phyloP scores from a whole-genome alignment of 2,797 vertebrate genomes.

The Champsocephalus esox region DNA sequence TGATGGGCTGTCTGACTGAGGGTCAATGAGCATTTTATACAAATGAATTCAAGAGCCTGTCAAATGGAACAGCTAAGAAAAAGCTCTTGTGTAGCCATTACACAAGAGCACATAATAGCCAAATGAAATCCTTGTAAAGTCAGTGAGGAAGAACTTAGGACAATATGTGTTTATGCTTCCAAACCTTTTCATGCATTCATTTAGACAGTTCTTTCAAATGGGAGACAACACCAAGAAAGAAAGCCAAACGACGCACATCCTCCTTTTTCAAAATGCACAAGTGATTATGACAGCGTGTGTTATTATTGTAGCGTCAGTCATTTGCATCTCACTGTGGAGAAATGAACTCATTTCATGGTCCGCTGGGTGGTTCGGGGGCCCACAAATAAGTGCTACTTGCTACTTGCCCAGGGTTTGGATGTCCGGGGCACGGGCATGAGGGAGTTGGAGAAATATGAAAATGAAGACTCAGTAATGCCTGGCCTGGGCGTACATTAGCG shows the following conservation, averaged over 20 bases:
- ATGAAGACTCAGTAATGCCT: slow-evolving; percentile 57
- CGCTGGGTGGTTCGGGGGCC: slow-evolving; percentile 61
- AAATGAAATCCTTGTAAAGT: slow-evolving; percentile 51
- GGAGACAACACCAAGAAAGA: slow-evolving; percentile 38
- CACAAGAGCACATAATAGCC: slow-evolving; percentile 22
- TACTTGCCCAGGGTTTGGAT: slow-evolving; percentile 64
- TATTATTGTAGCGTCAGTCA: slow-evolving; percentile 77
- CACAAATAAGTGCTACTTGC: slow-evolving; percentile 77
- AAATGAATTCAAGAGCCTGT: slow-evolving; percentile 12
- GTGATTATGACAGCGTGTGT: slow-evolving; percentile 75
- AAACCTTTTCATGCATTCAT: slow-evolving; percentile 32
- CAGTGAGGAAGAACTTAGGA: slow-evolving; percentile 37
- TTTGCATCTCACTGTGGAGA: slow-evolving; percentile 75
- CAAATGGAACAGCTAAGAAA: slow-evolving; percentile 13
- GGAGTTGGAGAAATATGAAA: slow-evolving; percentile 60
- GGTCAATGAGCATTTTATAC: slow-evolving; percentile 26
- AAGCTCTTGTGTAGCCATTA: slow-evolving; percentile 12
- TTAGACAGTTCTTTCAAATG: slow-evolving; percentile 14
- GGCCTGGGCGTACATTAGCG: slow-evolving; percentile 51
- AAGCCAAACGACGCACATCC: slow-evolving; percentile 53
- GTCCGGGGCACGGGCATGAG: slow-evolving; percentile 51
- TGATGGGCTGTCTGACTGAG: slow-evolving; percentile 33
- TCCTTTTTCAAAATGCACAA: slow-evolving; percentile 65
- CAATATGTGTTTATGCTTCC: slow-evolving; percentile 44
- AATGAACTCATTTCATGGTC: slow-evolving; percentile 87